Evolutionary conservation across 2,888 invertebrate species (phyloP).

Genomic region (Noctua fimbriata): DNA sequence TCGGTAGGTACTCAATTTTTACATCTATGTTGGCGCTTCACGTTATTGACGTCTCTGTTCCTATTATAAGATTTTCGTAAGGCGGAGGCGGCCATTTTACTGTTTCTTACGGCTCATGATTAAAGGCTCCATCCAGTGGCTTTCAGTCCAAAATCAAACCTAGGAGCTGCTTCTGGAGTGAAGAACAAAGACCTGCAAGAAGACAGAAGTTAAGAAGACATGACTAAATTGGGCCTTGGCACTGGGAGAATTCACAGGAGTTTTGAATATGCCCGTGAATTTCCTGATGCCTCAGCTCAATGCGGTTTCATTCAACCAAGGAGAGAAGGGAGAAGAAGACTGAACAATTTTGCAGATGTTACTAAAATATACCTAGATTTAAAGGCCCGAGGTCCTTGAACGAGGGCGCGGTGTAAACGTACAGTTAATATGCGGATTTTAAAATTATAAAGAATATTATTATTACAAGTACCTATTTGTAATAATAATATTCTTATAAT

Average conservation of each 20-base stretch:
- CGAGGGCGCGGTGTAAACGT: background rate
- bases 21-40: background rate
- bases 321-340: slow-evolving; percentile 53
- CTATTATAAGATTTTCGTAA: background rate
- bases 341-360: slow-evolving; percentile 38
- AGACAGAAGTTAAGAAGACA: slow-evolving; percentile 58
- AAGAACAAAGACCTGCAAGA: background rate
- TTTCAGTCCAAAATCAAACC: background rate
- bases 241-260: slow-evolving; percentile 91
- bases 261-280: slow-evolving; percentile 88
- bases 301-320: slow-evolving; percentile 67
- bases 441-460: too few species aligned
- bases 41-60: background rate
- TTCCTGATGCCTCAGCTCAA: slow-evolving; percentile 90
- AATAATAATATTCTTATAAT: background rate
- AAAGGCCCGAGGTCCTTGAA: background rate
- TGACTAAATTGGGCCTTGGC: slow-evolving; percentile 85
- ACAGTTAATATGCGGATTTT: background rate
- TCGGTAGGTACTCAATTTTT: background rate
- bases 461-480: too few species aligned
- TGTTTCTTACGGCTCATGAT: background rate
- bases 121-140: background rate
- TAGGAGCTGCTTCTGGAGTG: background rate
- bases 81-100: background rate
- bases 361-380: background rate